Evolutionary conservation across 2,888 invertebrate genomes (phyloP).

Genomic region (Aphodius sticticus): DNA sequence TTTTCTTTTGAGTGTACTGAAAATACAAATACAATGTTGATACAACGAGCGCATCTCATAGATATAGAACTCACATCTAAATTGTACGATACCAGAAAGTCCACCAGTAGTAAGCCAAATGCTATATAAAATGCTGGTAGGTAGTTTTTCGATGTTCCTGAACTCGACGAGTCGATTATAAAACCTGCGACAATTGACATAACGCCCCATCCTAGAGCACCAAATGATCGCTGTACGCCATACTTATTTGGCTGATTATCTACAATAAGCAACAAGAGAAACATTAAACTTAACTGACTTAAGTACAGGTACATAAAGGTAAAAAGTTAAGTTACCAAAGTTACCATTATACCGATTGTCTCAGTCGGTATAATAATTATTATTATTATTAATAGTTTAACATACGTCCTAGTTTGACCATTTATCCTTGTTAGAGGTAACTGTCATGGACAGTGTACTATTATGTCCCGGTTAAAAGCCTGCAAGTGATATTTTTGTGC

Average conservation of each 20-base stretch:
- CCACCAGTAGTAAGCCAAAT: slow-evolving; percentile 70
- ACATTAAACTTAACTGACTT: neutral
- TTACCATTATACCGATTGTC: no score
- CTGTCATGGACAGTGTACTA: no score
- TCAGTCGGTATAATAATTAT: no score
- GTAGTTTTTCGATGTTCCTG: slow-evolving; percentile 72
- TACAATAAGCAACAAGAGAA: slow-evolving; percentile 53
- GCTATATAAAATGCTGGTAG: slow-evolving; percentile 82
- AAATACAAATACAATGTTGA: slow-evolving; percentile 46
- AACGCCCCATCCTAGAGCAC: slow-evolving; percentile 87
- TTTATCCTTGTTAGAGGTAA: no score
- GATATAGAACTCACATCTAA: slow-evolving; percentile 63
- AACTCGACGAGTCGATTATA: slow-evolving; percentile 78
- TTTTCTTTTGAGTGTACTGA: slow-evolving; percentile 70
- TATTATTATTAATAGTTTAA: no score
- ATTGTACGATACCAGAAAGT: slow-evolving; percentile 71
- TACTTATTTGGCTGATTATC: slow-evolving; percentile 78
- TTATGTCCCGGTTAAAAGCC: no score
- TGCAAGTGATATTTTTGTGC: no score
- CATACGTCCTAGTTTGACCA: no score
- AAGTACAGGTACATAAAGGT: neutral
- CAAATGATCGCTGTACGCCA: slow-evolving; percentile 88
- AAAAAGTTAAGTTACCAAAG: neutral
- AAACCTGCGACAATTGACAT: slow-evolving; percentile 79
- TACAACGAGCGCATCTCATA: neutral